phyloP scores from a whole-genome alignment of 2,888 invertebrate species.

The Tiliacea aurago region DNA sequence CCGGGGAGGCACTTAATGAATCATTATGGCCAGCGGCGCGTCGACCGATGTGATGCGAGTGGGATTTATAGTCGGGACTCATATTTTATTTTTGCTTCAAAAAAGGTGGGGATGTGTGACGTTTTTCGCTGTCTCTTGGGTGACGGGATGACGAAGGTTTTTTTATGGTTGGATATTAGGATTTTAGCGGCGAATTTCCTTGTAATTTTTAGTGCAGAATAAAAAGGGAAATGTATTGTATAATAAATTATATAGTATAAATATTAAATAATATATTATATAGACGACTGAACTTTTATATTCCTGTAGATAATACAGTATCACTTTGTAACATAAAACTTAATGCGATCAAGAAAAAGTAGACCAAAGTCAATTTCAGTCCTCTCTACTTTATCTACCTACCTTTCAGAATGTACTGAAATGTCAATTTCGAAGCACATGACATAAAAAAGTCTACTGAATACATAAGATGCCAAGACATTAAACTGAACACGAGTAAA shows the following conservation, averaged over 20 bases:
- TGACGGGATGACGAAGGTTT: conserved; percentile 57
- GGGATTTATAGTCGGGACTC: conserved; percentile 81
- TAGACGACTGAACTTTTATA: too few species aligned
- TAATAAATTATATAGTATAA: too few species aligned
- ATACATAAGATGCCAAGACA: too few species aligned
- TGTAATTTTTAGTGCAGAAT: background rate
- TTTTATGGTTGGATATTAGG: conserved; percentile 24
- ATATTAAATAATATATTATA: too few species aligned
- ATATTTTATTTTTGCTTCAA: conserved; percentile 67
- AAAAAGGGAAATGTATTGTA: too few species aligned
- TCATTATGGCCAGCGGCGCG: conserved; percentile 86
- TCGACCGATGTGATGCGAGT: conserved; percentile 79
- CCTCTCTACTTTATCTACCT: background rate
- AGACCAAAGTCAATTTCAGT: too few species aligned
- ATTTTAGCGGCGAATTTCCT: background rate
- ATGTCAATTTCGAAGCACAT: background rate
- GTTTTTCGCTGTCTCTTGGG: conserved; percentile 61
- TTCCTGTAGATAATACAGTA: background rate
- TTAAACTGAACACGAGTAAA: background rate
- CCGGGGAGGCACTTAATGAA: conserved; percentile 90
- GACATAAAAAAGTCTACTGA: background rate
- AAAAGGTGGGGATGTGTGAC: conserved; percentile 53
- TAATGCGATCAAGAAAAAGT: background rate
- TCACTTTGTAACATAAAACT: background rate
- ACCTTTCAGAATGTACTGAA: background rate